Evolutionary conservation across 2,888 invertebrate species (phyloP), one percentile per base, ranked within the genome.

Genomic region (Xylocampa areola): DNA sequence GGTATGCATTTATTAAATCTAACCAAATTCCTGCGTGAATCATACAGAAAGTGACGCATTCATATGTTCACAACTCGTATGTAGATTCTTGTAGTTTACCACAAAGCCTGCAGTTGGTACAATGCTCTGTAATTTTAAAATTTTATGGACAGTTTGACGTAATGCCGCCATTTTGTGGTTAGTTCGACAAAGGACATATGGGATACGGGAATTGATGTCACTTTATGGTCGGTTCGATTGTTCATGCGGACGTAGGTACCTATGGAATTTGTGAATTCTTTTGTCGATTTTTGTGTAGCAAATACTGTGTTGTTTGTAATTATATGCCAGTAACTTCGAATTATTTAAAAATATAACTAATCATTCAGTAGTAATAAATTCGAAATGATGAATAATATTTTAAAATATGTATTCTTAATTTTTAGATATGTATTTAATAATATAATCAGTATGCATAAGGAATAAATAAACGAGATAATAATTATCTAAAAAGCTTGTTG

Each of bases 131-230:
- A 44, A 48, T 68, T 37, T 39, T 21, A 7, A 19, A 3, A 25
- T 36, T 49, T 68, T 36, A 63, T 17, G 35, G 43, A n/a, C 47
- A 44, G 48, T 65, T 61, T 44, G 39, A 48, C 48, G 17, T 48
- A 37, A 39, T 13, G 8, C 14, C 19, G 6, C 29, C 19, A 49
- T 62, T 62, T 59, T 52, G 21, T 30, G 21, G 29, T 25, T 11
- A 16, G 25, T 16, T 35, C 1, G 32, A 52, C 52, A n/a, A n/a
- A n/a, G n/a, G n/a, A n/a, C n/a, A n/a, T n/a, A n/a, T n/a, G n/a
- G n/a, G n/a, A n/a, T n/a, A n/a, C n/a, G n/a, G n/a, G 17, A 44
- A 37, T 33, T 11, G n/a, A 13, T 19, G 5, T 27, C 21, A 50
- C 67, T 63, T 60, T 53, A 23, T 27, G 13, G 30, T 17, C 8